These are phyloP conservation scores for Montipora capricornis DNA, from an alignment of 64 coral and sea anemone genomes.

Conservation along the genomic window DNA sequence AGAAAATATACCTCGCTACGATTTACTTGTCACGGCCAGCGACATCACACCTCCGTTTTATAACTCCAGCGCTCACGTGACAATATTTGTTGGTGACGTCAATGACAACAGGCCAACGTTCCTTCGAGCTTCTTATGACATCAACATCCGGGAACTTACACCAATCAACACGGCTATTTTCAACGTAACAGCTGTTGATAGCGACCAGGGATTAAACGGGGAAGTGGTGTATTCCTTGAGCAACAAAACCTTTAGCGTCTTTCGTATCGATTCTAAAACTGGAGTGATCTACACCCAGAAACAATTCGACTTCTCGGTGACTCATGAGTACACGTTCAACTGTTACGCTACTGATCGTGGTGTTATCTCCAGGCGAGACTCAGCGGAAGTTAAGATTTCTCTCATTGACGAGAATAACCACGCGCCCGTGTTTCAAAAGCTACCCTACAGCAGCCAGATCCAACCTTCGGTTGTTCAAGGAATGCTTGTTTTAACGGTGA, in stretches of 20 bases:
- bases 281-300: conserved; percentile 85
- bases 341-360: conserved; percentile 79
- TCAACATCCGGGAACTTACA: conserved; percentile 45
- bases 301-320: conserved; percentile 72
- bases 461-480: neutral
- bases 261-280: conserved; percentile 75
- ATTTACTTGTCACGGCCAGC: conserved; percentile 73
- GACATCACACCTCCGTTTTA: conserved; percentile 65
- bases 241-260: conserved; percentile 46
- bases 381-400: conserved; percentile 49
- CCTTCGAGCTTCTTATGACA: conserved; percentile 44
- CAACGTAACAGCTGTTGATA: conserved; percentile 78
- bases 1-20: conserved; percentile 68
- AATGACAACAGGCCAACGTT: conserved; percentile 91
- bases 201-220: conserved; percentile 72
- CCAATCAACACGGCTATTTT: conserved; percentile 55
- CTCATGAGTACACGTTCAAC: conserved; percentile 57
- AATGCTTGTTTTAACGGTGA: conserved; percentile 48
- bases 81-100: conserved; percentile 67
- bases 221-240: conserved; percentile 70
- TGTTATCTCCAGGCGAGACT: conserved; percentile 19
- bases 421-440: conserved; percentile 68
- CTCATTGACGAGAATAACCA: conserved; percentile 84
- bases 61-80: conserved; percentile 62
- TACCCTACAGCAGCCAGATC: conserved; percentile 60